Evolutionary conservation across 2,888 invertebrate species (phyloP).

Genomic region (Mantis religiosa): DNA sequence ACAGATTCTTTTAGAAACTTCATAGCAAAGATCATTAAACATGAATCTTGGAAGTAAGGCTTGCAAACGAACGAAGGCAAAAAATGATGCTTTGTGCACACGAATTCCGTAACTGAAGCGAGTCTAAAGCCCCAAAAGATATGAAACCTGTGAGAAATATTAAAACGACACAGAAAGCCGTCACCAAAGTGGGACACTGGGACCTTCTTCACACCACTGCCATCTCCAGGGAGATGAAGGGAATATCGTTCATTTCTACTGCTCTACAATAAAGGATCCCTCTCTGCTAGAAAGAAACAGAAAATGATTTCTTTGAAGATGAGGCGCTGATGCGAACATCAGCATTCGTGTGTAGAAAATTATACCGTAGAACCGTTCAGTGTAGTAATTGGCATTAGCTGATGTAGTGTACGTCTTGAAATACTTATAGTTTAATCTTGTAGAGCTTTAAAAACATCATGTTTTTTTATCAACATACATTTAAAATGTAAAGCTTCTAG

Average conservation of each 20-base stretch:
- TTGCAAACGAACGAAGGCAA: too few species aligned
- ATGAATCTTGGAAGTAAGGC: too few species aligned
- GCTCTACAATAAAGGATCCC: background rate
- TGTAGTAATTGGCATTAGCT: too few species aligned
- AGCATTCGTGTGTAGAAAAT: background rate
- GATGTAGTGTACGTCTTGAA: too few species aligned
- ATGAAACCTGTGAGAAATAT: background rate
- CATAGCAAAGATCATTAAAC: too few species aligned
- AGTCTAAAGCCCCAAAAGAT: background rate
- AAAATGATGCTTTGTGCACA: background rate
- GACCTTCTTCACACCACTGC: background rate
- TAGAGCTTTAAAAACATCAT: too few species aligned
- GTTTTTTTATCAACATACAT: too few species aligned
- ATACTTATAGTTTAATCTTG: too few species aligned
- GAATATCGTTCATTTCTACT: background rate
- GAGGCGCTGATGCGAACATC: background rate
- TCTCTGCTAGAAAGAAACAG: background rate
- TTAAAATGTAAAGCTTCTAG: too few species aligned
- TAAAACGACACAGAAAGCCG: background rate
- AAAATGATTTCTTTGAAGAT: background rate
- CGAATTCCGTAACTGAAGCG: background rate
- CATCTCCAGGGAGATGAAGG: background rate
- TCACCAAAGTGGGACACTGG: background rate
- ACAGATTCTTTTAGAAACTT: too few species aligned
- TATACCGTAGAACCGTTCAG: background rate